Evolutionary conservation across 2,797 vertebrate species (phyloP).

Genomic region (Pangasius larnaudii): DNA sequence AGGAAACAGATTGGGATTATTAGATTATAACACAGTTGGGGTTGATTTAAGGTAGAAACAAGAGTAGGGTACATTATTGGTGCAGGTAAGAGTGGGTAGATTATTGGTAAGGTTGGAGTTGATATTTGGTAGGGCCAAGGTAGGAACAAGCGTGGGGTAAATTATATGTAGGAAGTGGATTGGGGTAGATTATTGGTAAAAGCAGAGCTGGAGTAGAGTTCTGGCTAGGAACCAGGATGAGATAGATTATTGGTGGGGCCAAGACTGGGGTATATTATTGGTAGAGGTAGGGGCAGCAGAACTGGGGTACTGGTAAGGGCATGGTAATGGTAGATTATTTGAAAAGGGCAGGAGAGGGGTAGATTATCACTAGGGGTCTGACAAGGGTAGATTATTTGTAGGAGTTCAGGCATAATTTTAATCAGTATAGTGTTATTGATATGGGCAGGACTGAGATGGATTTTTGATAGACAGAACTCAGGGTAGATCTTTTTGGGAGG

Average conservation of each 20-base stretch:
- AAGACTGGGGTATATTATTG: neutral
- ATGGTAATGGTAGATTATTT: no score
- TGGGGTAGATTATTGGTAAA: neutral
- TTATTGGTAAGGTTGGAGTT: neutral
- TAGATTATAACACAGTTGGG: neutral
- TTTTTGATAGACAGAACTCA: neutral
- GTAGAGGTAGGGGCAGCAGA: neutral
- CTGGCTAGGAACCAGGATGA: no score
- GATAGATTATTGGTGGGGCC: conserved; percentile 5
- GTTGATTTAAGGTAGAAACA: neutral
- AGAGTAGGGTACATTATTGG: neutral
- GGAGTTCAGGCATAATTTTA: neutral
- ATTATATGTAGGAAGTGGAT: neutral
- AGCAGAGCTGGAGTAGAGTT: neutral
- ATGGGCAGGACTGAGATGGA: neutral
- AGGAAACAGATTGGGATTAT: neutral
- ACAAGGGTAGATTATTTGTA: neutral
- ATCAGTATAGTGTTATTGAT: neutral
- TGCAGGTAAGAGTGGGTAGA: neutral
- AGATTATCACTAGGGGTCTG: neutral
- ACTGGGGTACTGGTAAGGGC: neutral
- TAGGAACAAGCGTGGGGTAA: neutral
- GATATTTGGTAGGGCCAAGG: neutral
- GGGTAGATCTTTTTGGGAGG: neutral
- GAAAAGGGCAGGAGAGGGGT: neutral